Base-by-base conservation (phyloP, 1,140 invertebrate genomes). In the Platyscapa corneri region DNA sequence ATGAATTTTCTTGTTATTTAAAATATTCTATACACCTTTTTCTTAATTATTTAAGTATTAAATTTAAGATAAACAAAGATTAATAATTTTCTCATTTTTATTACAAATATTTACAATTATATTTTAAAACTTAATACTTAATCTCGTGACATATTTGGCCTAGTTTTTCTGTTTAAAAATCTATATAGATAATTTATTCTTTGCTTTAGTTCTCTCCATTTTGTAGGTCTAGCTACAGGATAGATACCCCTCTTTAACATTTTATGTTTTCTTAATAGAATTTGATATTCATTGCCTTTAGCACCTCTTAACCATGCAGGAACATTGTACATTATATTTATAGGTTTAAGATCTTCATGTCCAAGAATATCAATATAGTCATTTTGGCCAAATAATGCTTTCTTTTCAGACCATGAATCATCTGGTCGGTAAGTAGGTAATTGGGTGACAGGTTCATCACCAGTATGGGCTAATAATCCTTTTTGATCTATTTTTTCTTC, bases 341-440 rank as follows among this genome's bases (percentile, higher is more conserved):
- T 95, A 1, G 98, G 98, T 92, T 98, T 96, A 42, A 99, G 86
- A 18, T 95, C 94, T 76, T 96, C 96, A 90, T 96, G 95, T 3
- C 98, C 98, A 46, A 99, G 93, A 79, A 99, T 98, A 93, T 99
- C 98, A 82, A 99, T 99, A 89, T 99, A 99, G 93, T 99, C 98
- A 94, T 99, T 99, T 91, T 99, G 98, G 2, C 98, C 98, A 94
- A 97, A 98, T 0, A 98, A 90, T 18, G 97, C 97, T 90, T 95
- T 95, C 88, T 95, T 96, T 88, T 96, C 93, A 18, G 90, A 89
- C 98, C 98, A 99, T 1, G 89, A 84, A 93, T 98, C 94, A 88
- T 94, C 95, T 0, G 97, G 96, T 85, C 94, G 89, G 92, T 97
- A 97, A 53, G 95, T 91, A 5, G 96, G 96, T 89, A 97, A 95